phyloP scores from a whole-genome alignment of 2,888 invertebrate species.

The Aphodius sticticus region DNA sequence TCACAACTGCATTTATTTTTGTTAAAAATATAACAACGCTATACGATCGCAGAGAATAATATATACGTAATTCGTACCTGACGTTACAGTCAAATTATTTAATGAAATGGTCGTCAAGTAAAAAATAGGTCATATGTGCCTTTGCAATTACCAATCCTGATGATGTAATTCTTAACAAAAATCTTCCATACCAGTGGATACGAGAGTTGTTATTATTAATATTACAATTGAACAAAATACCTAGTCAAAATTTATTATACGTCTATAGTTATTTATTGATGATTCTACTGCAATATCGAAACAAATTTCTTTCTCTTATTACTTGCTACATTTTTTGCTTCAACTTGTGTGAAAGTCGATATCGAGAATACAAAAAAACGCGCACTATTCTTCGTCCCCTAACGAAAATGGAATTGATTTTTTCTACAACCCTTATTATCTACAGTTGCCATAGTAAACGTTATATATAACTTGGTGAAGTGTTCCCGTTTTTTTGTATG shows the following conservation, averaged over 20 bases:
- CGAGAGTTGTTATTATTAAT: neutral
- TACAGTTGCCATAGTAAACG: constrained; percentile 32
- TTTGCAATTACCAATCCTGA: neutral
- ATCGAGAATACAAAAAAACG: neutral
- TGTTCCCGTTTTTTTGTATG: constrained; percentile 9
- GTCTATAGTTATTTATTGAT: neutral
- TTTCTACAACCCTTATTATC: constrained; percentile 49
- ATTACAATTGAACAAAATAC: constrained; percentile 14
- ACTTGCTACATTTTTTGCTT: constrained; percentile 4
- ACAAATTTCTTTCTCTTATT: neutral
- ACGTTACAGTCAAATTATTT: neutral
- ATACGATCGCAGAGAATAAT: neutral
- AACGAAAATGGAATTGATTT: constrained; percentile 48
- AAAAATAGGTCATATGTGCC: neutral
- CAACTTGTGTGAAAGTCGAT: neutral
- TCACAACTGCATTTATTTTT: neutral
- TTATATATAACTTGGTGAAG: neutral
- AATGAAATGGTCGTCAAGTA: neutral
- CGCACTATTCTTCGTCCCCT: neutral
- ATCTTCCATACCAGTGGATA: neutral
- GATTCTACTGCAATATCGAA: constrained; percentile 4
- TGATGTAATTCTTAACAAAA: neutral
- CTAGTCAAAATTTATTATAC: constrained; percentile 21
- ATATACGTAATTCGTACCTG: neutral
- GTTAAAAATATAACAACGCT: neutral